Evolutionary conservation across 37 sponge, comb jelly and placozoan genomes (phyloP).

Genomic region (Bolinopsis microptera): DNA sequence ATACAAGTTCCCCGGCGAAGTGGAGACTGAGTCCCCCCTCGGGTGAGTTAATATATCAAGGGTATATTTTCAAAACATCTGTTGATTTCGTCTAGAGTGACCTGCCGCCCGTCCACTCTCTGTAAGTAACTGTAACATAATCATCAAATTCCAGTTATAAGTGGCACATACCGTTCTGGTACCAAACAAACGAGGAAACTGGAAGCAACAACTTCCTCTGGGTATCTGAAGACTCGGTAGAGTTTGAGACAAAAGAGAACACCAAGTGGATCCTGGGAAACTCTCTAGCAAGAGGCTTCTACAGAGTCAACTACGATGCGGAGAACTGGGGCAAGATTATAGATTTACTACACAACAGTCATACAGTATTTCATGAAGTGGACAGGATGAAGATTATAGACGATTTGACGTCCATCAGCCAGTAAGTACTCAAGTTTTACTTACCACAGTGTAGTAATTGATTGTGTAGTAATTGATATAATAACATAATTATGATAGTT

Average conservation of each 20-base stretch:
- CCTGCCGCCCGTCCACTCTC: too few species aligned
- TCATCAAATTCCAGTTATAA: too few species aligned
- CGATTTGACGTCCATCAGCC: slow-evolving; percentile 8
- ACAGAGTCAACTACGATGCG: slow-evolving; percentile 23
- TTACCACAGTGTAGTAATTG: too few species aligned
- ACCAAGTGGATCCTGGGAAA: slow-evolving; percentile 49
- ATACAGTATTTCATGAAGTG: not conserved
- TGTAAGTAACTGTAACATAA: too few species aligned
- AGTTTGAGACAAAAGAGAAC: not conserved
- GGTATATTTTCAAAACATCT: too few species aligned
- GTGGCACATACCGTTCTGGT: slow-evolving; percentile 50
- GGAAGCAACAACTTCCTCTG: not conserved
- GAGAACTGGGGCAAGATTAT: slow-evolving; percentile 20
- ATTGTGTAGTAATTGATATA: too few species aligned
- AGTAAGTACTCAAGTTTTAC: not conserved
- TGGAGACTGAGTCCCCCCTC: not conserved
- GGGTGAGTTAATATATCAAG: not conserved
- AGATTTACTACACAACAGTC: not conserved
- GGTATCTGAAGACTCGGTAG: not conserved
- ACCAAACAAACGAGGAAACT: not conserved
- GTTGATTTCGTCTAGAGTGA: too few species aligned
- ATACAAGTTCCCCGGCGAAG: not conserved
- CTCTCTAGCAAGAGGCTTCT: not conserved
- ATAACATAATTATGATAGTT: too few species aligned
- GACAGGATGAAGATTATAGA: slow-evolving; percentile 53